Conservation (phyloP, 2,113 vertebrate genomes). For the Gymnobelideus leadbeateri region DNA sequence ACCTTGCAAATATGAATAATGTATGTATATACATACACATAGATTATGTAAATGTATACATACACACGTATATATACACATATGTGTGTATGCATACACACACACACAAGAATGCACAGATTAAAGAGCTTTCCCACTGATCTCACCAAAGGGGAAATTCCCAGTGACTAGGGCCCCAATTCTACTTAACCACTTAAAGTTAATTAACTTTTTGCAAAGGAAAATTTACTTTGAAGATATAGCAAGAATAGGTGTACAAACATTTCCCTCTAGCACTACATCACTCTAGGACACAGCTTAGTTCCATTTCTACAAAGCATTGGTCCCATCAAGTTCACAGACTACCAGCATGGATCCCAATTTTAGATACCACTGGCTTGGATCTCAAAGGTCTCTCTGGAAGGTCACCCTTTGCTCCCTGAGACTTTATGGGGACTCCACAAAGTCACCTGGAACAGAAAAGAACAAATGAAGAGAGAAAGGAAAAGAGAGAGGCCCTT, state of each 20-base stretch:
- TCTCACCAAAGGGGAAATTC: background rate
- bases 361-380: background rate
- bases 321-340: background rate
- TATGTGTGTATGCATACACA: too few relatives aligned
- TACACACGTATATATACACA: too few relatives aligned
- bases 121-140: background rate
- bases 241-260: background rate
- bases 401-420: background rate
- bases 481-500: background rate
- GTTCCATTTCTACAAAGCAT: background rate
- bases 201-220: background rate
- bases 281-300: background rate
- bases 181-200: background rate
- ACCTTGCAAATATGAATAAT: too few relatives aligned
- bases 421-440: too few relatives aligned
- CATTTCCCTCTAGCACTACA: background rate
- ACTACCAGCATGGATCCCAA: background rate
- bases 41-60: too few relatives aligned
- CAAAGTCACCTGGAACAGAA: background rate
- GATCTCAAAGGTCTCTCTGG: background rate
- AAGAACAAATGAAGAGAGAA: background rate
- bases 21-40: too few relatives aligned
- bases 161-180: background rate
- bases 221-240: background rate
- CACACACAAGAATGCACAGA: background rate